A percentile compares a stretch with the other conserved stretches of the same genome.
phyloP scores from a whole-genome alignment of 1,140 invertebrate species.

The Drosophila guanche region DNA sequence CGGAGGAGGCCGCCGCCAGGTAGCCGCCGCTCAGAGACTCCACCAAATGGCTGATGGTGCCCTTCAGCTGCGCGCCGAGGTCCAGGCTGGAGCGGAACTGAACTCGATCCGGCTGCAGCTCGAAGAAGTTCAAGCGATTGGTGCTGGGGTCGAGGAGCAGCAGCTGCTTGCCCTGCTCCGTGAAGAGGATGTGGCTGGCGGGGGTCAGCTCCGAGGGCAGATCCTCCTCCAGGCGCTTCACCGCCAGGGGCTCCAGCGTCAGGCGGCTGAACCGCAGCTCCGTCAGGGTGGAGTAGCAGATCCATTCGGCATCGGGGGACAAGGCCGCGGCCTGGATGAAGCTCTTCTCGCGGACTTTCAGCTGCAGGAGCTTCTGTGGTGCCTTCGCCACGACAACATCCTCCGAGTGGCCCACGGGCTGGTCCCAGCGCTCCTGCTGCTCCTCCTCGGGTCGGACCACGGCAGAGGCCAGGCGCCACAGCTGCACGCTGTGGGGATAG shows the following conservation, averaged over 20 bases:
- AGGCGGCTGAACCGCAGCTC: conserved; percentile 86
- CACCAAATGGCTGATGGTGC: conserved; percentile 30
- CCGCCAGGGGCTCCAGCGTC: conserved; percentile 23
- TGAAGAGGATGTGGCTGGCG: conserved; percentile 84
- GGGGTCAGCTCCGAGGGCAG: conserved; percentile 79
- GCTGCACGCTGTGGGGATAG: conserved; percentile 87
- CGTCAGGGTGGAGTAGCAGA: conserved; percentile 89
- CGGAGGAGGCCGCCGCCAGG: conserved; percentile 86
- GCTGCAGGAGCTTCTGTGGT: conserved; percentile 88
- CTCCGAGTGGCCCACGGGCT: conserved; percentile 17
- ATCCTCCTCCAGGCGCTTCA: conserved; percentile 83
- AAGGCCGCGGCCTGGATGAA: conserved; percentile 85
- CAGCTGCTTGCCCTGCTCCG: conserved; percentile 81
- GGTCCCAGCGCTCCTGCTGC: neutral
- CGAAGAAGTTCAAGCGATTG: conserved; percentile 61
- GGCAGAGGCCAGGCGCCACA: conserved; percentile 87
- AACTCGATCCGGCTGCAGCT: conserved; percentile 8
- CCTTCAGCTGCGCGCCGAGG: conserved; percentile 17
- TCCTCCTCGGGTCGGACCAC: conserved; percentile 12
- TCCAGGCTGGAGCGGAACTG: conserved; percentile 26
- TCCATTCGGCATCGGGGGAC: conserved; percentile 87
- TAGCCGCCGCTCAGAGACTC: conserved; percentile 85
- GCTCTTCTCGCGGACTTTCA: conserved; percentile 52
- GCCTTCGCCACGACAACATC: conserved; percentile 74
- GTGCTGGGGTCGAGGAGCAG: conserved; percentile 63